Conservation (phyloP, 2,113 vertebrate species). For the Tylochromis polylepis region DNA sequence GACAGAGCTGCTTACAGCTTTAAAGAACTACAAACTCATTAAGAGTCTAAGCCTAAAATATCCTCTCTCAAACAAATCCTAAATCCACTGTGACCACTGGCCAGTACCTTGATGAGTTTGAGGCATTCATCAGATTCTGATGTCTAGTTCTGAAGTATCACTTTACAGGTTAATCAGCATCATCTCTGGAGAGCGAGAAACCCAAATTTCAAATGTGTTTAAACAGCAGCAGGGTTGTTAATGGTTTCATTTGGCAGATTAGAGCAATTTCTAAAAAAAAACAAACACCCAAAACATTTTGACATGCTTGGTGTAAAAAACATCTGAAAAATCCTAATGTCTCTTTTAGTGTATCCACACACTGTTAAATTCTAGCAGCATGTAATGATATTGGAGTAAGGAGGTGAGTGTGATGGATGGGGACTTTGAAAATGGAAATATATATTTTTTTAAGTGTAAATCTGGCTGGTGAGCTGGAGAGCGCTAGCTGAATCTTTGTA, state of each 20-base stretch:
- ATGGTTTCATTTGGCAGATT: not conserved
- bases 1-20: not conserved
- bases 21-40: not conserved
- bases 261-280: not conserved
- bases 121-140: not conserved
- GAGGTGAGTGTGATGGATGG: not conserved
- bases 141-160: not conserved
- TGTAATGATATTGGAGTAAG: not conserved
- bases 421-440: not conserved
- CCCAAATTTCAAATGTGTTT: not conserved
- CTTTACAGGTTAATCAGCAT: not conserved
- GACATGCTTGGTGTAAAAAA: not conserved
- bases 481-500: constrained; percentile 30
- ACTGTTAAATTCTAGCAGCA: not conserved
- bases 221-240: not conserved
- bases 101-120: not conserved
- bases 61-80: not conserved
- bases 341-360: not conserved
- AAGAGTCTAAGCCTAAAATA: not conserved
- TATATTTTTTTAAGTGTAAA: not conserved
- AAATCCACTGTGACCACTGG: not conserved
- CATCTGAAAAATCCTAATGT: not conserved
- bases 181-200: not conserved
- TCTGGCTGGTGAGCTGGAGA: constrained; percentile 25
- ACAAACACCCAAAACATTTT: accelerated